Percentiles rank a stretch among this genome's conserved stretches.
phyloP scores from a whole-genome alignment of 2,888 invertebrate species.

The Myopa tessellatipennis region DNA sequence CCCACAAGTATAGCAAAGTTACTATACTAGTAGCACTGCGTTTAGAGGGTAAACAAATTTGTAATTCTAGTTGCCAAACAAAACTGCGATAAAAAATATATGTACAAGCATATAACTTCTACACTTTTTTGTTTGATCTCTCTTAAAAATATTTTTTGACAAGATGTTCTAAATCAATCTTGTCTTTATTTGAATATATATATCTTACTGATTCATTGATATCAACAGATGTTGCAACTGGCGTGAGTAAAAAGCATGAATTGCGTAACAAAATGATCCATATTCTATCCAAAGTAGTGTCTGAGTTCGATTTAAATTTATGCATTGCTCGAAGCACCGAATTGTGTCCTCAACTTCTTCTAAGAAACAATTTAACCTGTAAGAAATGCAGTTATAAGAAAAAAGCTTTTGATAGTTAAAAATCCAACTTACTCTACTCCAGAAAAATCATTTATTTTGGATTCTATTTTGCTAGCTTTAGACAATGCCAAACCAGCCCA shows the following conservation, averaged over 20 bases:
- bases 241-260: slow-evolving; percentile 91
- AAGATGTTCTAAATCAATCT: no score
- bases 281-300: slow-evolving; percentile 89
- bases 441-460: slow-evolving; percentile 81
- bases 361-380: slow-evolving; percentile 49
- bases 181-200: neutral
- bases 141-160: neutral
- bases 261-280: slow-evolving; percentile 88
- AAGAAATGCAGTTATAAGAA: neutral
- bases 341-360: slow-evolving; percentile 80
- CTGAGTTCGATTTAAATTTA: slow-evolving; percentile 80
- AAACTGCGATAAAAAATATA: no score
- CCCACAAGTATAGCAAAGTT: no score
- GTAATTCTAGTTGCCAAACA: no score
- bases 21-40: no score
- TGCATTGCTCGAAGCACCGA: slow-evolving; percentile 83
- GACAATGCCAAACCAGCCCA: slow-evolving; percentile 93
- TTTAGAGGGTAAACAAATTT: no score
- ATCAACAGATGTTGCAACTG: slow-evolving; percentile 69
- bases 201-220: slow-evolving; percentile 40
- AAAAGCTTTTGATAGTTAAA: neutral
- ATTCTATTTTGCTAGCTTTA: slow-evolving; percentile 81
- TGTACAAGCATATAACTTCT: no score
- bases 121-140: no score
- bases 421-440: slow-evolving; percentile 69